Evolutionary conservation across 2,113 vertebrate genomes (phyloP), one percentile per base, ranked within the genome.

Genomic region (Callopanchax toddi): DNA sequence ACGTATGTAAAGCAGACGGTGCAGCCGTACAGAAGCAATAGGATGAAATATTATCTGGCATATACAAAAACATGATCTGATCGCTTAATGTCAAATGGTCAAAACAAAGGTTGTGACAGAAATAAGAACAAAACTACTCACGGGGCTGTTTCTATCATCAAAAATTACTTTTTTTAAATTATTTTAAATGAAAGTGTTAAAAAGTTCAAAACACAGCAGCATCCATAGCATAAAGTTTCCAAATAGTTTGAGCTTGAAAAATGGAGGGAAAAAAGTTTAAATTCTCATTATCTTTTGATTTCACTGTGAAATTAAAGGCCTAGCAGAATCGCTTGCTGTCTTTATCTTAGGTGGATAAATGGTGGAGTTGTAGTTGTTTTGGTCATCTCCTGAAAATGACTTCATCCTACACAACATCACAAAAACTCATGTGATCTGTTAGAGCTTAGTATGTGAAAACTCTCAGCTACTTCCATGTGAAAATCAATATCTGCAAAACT

Each of bases 1-100:
- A 59, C 76, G 77, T 62, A 79, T 81, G 75, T 80, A 72, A 79
- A 85, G 73, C 68, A 74, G 72, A 69, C 52, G 44, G 65, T 67
- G 50, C 74, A 53, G 65, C 67, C 59, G 40, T 16, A 64, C 48
- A 60, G 60, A 39, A 37, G 42, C 51, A 73, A 72, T 26, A 60
- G 13, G 52, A 46, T 60, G 46, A 66, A 60, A 66, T 73, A 65
- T 49, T 20, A 65, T 75, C 68, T 59, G n/a, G 56, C 16, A 11
- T 17, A 20, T 18, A 55, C 6, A 20, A 6, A 55, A 69, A 65
- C 22, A 32, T 13, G 50, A 20, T 69, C 23, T 48, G 42, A 63
- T 50, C 46, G n/a, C 16, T 51, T 40, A 59, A 66, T 40, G 32
- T 42, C 45, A 36, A 37, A 48, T 16, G 11, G 52, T 20, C 10